Conservation (phyloP, 2,888 invertebrate species). For the Biston betularia region DNA sequence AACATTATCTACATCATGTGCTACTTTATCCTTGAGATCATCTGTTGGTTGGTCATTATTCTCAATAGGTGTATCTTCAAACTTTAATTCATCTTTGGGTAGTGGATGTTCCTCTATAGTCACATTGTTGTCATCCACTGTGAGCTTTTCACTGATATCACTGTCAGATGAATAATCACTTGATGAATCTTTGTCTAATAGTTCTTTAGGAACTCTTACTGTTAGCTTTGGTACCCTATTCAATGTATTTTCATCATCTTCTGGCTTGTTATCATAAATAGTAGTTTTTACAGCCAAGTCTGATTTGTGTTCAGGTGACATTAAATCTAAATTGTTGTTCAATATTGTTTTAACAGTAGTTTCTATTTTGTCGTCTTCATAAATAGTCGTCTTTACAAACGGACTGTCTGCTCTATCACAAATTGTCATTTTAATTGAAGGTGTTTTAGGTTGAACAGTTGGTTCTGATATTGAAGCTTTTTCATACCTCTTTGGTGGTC, state of each 20-base stretch:
- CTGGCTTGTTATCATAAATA: slow-evolving; percentile 80
- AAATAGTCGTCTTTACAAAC: slow-evolving; percentile 79
- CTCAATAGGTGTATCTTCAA: slow-evolving; percentile 40
- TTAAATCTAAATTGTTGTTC: slow-evolving; percentile 74
- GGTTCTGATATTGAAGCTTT: slow-evolving; percentile 58
- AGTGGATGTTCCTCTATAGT: slow-evolving; percentile 50
- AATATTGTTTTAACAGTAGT: slow-evolving; percentile 70
- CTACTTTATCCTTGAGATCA: slow-evolving; percentile 49
- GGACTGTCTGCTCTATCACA: slow-evolving; percentile 82
- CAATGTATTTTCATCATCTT: slow-evolving; percentile 71
- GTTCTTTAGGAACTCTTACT: slow-evolving; percentile 88
- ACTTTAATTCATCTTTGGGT: slow-evolving; percentile 41
- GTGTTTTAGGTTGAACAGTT: slow-evolving; percentile 59
- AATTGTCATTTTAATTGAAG: slow-evolving; percentile 82
- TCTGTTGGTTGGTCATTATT: slow-evolving; percentile 42
- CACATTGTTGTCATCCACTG: slow-evolving; percentile 83
- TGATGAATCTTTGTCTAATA: slow-evolving; percentile 82
- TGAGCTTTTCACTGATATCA: slow-evolving; percentile 87
- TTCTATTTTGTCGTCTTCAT: slow-evolving; percentile 72
- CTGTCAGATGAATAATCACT: slow-evolving; percentile 85
- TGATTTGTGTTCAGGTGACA: slow-evolving; percentile 65
- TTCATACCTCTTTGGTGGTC: slow-evolving; percentile 80
- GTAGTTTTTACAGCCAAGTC: slow-evolving; percentile 77
- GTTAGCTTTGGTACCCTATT: slow-evolving; percentile 90
- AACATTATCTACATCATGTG: slow-evolving; percentile 45